phyloP scores from a whole-genome alignment of 2,113 vertebrate genomes.

The Budorcas taxicolor region DNA sequence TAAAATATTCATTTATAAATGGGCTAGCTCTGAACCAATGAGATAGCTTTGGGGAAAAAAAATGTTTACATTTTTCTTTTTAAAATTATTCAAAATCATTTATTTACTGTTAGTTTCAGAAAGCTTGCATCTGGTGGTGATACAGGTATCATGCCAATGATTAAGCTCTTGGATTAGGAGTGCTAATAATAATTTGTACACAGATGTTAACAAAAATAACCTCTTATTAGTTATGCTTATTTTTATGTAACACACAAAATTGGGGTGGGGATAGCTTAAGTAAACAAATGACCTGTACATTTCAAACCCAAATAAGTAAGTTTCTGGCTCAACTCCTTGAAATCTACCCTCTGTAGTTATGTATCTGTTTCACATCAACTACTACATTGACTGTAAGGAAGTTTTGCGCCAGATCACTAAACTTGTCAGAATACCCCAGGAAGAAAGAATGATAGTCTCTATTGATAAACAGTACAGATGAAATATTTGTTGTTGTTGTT shows the following conservation, averaged over 20 bases:
- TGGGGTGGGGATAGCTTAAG: neutral
- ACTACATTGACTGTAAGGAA: neutral
- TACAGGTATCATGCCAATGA: conserved; percentile 66
- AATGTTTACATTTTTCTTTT: conserved; percentile 59
- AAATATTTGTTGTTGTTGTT: neutral
- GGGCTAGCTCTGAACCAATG: conserved; percentile 56
- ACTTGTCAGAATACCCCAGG: neutral
- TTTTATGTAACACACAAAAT: conserved; percentile 61
- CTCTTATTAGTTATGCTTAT: conserved; percentile 56
- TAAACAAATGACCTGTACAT: conserved; percentile 61
- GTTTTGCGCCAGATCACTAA: neutral
- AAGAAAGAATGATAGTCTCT: neutral
- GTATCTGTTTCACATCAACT: conserved; percentile 12
- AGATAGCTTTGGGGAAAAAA: conserved; percentile 20
- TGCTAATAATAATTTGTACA: conserved; percentile 74
- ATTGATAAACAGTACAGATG: neutral
- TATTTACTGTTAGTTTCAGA: conserved; percentile 67
- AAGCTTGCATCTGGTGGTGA: conserved; percentile 64
- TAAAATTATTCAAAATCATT: conserved; percentile 61
- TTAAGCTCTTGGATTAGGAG: conserved; percentile 64
- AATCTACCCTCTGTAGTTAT: conserved; percentile 2
- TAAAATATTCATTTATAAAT: conserved; percentile 65
- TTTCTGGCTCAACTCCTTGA: conserved; percentile 48
- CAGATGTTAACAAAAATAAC: conserved; percentile 70
- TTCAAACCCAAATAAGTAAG: conserved; percentile 58